Evolutionary conservation across 1,140 invertebrate species (phyloP).

Genomic region (Panagrolaimus sp.): DNA sequence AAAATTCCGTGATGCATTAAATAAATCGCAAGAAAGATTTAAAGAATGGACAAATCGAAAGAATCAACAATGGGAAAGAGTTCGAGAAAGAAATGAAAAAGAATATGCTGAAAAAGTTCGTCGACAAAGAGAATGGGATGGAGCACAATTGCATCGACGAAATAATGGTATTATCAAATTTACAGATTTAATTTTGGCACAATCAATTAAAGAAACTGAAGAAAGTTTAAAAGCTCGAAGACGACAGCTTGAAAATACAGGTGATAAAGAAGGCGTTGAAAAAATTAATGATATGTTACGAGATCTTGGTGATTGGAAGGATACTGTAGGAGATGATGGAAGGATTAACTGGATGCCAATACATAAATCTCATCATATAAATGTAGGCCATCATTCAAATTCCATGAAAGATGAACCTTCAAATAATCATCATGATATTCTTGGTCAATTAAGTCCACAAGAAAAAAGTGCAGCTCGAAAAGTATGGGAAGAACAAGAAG

Average conservation of each 20-base stretch:
- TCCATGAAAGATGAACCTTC: too few relatives aligned
- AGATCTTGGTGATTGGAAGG: neutral
- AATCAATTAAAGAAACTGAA: neutral
- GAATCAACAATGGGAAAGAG: neutral
- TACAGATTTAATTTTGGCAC: neutral
- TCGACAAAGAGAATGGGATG: neutral
- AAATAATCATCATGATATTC: neutral
- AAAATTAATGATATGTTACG: neutral
- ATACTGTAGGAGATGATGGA: neutral
- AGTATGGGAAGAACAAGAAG: too few relatives aligned
- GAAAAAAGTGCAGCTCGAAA: too few relatives aligned
- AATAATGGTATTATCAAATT: too few relatives aligned
- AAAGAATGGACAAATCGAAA: slow-evolving; percentile 3
- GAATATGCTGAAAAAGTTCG: neutral
- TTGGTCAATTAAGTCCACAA: neutral
- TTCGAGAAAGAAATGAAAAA: neutral
- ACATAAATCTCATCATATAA: neutral
- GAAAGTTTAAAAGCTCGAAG: neutral
- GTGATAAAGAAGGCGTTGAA: neutral
- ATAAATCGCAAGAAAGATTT: neutral
- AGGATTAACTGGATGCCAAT: neutral
- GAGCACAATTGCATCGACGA: neutral
- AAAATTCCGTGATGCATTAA: neutral
- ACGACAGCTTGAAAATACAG: neutral
- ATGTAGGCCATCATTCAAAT: neutral